Evolutionary conservation across 2,888 invertebrate species (phyloP), one percentile per base, ranked within the genome.

Genomic region (Argyresthia goedartella): DNA sequence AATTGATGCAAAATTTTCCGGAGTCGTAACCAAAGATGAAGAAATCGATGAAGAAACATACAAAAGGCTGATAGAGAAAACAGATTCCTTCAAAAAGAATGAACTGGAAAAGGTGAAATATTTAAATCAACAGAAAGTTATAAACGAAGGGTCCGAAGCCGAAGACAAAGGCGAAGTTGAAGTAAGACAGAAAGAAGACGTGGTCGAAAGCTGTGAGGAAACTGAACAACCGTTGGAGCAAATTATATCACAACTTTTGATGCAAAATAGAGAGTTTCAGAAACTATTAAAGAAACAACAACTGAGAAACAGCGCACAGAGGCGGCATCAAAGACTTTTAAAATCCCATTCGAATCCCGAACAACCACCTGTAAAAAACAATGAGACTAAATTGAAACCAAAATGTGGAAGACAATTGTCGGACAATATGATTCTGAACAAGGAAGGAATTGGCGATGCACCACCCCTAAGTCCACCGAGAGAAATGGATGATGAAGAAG

Each of bases 201-300:
- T 69, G 10, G 59, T 60, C 50, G 78, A 78, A 59, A 76, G 66
- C 49, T 71, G 71, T 42, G 76, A 84, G 61, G 79, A 79, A 54
- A 65, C 63, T 15, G 88, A 88, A 65, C 91, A 88, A 67, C 92
- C 89, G 49, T 82, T 91, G 61, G 92, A 93, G 74, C 88, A 94
- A 75, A 92, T 96, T 49, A 94, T 96, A 50, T 91, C 94, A 0
- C 95, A 95, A 66, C 81, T 95, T 11, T 77, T 96, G 6, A 91
- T 95, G 90, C 93, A 95, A 68, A 95, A 93, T 65, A 89, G 92
- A 60, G 95, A 95, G 57, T 94, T 95, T 59, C 93, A 95, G 59
- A 91, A 93, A 58, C 87, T 94, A 45, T 80, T 94, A 33, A 93
- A 92, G 60, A 93, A 93, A 62, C 93, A 93, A 62, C 90, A 93